A percentile compares a stretch with the other conserved stretches of the same genome.
Conservation (phyloP, 2,888 invertebrate species). For the Brenthis ino region DNA sequence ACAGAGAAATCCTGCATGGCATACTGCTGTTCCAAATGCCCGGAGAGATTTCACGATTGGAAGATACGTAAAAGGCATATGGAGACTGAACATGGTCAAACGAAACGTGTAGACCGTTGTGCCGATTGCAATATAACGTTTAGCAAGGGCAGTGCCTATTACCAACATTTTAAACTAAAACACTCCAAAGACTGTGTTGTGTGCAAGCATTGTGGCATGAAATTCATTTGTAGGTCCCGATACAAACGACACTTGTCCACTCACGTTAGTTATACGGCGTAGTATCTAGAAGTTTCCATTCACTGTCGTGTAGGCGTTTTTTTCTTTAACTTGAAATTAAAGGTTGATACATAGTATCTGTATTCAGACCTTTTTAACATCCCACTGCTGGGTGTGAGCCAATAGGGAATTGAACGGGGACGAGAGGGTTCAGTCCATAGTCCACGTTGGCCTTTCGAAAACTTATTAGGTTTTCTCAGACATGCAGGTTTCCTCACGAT, state of each 20-base stretch:
- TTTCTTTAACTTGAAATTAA: neutral
- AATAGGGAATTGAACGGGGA: no score
- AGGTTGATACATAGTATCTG: no score
- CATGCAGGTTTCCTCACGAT: no score
- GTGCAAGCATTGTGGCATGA: conserved; percentile 70
- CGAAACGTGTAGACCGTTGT: conserved; percentile 58
- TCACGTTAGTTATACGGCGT: conserved; percentile 34
- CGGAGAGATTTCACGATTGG: conserved; percentile 67
- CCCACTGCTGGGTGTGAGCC: no score
- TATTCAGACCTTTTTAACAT: no score
- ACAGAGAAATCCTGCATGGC: conserved; percentile 71
- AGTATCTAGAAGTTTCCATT: neutral
- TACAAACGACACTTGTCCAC: conserved; percentile 62
- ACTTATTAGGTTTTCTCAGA: no score
- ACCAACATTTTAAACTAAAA: conserved; percentile 67
- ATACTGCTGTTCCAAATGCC: conserved; percentile 67
- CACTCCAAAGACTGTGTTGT: conserved; percentile 67
- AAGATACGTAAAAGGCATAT: conserved; percentile 64
- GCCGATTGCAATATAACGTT: conserved; percentile 65
- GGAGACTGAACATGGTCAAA: conserved; percentile 63
- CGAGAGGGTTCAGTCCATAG: no score
- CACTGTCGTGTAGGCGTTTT: neutral
- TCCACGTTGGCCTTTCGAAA: no score
- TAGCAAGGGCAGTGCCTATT: conserved; percentile 60
- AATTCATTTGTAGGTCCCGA: conserved; percentile 63